A percentile compares a stretch with the other conserved stretches of the same genome.
Conservation (phyloP, 2,113 vertebrate species). For the Phycodurus eques region DNA sequence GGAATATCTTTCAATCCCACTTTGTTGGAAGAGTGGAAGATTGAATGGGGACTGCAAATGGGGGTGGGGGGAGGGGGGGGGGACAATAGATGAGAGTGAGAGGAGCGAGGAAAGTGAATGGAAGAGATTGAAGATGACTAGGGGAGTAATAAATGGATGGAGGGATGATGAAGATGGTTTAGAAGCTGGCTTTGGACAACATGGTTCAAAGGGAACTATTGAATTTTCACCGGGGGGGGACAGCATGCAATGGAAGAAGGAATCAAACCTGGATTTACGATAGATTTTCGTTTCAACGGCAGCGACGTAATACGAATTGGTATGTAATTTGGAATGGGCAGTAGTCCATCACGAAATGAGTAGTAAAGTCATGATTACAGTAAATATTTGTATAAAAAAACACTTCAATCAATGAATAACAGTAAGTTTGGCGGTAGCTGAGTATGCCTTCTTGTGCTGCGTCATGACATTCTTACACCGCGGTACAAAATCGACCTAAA, state of each 20-base stretch:
- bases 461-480: too few relatives aligned
- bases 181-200: background rate
- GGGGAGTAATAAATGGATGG: background rate
- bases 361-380: background rate
- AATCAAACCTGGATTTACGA: background rate
- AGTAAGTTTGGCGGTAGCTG: too few relatives aligned
- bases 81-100: slow-evolving; percentile 33
- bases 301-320: background rate
- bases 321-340: background rate
- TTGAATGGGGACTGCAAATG: slow-evolving; percentile 24
- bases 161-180: slow-evolving; percentile 4
- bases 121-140: slow-evolving; percentile 26
- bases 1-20: slow-evolving; percentile 52
- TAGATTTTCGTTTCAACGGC: background rate
- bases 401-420: too few relatives aligned
- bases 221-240: background rate
- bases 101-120: slow-evolving; percentile 15
- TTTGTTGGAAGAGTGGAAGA: slow-evolving; percentile 30
- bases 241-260: slow-evolving; percentile 1
- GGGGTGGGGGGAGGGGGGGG: background rate
- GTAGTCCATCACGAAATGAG: background rate
- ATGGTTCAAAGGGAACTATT: background rate
- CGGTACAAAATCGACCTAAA: too few relatives aligned
- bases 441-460: too few relatives aligned
- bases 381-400: background rate